A percentile compares a stretch with the other conserved stretches of the same genome.
phyloP scores from a whole-genome alignment of 2,797 vertebrate species.

The Bradypodion pumilum region DNA sequence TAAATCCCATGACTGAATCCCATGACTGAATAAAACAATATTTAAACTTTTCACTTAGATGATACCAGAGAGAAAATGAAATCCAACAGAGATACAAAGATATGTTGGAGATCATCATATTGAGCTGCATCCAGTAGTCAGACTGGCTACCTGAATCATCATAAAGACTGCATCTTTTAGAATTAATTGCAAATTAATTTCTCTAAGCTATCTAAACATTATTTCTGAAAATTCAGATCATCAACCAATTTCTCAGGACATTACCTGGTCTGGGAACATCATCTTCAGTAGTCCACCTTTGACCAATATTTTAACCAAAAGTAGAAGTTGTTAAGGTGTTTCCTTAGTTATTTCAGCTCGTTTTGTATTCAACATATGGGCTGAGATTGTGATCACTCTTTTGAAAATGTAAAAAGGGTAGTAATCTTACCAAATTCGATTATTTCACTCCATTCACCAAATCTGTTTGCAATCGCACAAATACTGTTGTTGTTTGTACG shows the following conservation, averaged over 20 bases:
- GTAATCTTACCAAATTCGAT: constrained; percentile 60
- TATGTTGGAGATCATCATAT: too few relatives aligned
- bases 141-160: background rate
- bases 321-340: background rate
- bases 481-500: background rate
- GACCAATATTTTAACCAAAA: background rate
- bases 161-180: background rate
- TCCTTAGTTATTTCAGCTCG: too few relatives aligned
- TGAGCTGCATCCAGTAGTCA: too few relatives aligned
- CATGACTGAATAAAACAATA: too few relatives aligned
- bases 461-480: rapidly evolving
- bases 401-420: background rate
- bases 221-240: background rate
- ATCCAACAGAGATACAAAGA: too few relatives aligned
- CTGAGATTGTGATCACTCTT: background rate
- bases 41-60: too few relatives aligned
- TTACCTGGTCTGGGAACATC: background rate
- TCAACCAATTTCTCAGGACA: too few relatives aligned
- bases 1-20: too few relatives aligned
- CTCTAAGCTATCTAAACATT: background rate
- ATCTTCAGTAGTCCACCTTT: background rate
- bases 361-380: too few relatives aligned
- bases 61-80: too few relatives aligned
- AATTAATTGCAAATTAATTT: background rate
- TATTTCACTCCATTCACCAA: constrained; percentile 66